Conservation (phyloP, 2,113 vertebrate species). For the Leptodactylus fuscus region DNA sequence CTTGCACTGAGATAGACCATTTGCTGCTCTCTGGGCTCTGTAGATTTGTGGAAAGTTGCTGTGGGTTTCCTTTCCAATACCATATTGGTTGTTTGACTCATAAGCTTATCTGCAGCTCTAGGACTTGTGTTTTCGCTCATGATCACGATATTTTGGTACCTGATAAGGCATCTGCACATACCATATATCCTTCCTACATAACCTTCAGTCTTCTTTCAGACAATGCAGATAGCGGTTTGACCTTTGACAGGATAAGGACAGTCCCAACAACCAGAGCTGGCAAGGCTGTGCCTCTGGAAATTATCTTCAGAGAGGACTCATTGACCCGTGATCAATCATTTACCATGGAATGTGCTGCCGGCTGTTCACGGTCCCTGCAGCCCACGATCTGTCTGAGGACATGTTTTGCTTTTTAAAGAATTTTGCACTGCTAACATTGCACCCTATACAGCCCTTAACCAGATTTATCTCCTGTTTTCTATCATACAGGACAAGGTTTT, state of each 20-base stretch:
- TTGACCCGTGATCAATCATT: conserved; percentile 11
- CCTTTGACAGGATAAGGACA: conserved; percentile 14
- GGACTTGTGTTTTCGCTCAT: neutral
- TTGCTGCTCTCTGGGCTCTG: too few species aligned
- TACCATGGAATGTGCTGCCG: neutral
- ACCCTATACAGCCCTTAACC: neutral
- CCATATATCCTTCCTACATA: neutral
- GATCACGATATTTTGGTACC: neutral
- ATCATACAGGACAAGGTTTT: too few species aligned
- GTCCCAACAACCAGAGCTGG: conserved; percentile 2
- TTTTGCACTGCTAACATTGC: neutral
- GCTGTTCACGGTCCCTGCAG: neutral
- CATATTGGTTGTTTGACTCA: neutral
- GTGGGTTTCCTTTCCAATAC: too few species aligned
- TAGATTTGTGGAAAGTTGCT: too few species aligned
- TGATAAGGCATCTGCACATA: neutral
- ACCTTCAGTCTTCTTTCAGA: conserved; percentile 9
- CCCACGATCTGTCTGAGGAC: neutral
- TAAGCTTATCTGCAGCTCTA: neutral
- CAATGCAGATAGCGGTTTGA: conserved; percentile 9
- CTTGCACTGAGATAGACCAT: neutral
- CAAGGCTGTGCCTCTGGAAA: neutral
- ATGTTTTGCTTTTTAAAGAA: neutral
- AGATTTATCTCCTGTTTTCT: too few species aligned
- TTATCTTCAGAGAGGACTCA: neutral